Percentiles rank a stretch among this genome's conserved stretches.
Evolutionary conservation across 2,888 invertebrate species (phyloP).

Genomic region (Nemapogon koenigi): DNA sequence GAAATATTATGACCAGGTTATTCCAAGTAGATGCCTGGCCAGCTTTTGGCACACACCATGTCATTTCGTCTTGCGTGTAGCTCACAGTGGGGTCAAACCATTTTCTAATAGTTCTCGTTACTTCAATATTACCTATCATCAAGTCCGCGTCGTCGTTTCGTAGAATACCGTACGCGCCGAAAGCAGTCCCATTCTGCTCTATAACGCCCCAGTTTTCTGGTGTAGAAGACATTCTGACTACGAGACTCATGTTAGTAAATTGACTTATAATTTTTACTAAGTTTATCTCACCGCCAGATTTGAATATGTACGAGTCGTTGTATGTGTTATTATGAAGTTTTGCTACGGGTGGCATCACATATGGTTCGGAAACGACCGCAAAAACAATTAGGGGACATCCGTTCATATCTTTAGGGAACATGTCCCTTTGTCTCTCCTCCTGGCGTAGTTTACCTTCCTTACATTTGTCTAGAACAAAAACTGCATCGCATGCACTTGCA

Average conservation of each 20-base stretch:
- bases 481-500: conserved; percentile 40
- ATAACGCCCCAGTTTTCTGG: conserved; percentile 50
- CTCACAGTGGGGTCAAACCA: conserved; percentile 54
- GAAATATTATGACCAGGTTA: conserved; percentile 53
- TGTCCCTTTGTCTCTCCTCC: conserved; percentile 31
- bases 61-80: conserved; percentile 58
- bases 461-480: conserved; percentile 47
- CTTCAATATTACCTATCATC: conserved; percentile 54
- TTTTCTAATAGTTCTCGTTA: conserved; percentile 42
- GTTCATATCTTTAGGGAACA: conserved; percentile 46
- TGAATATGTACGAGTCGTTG: conserved; percentile 40
- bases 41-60: conserved; percentile 52
- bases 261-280: conserved; percentile 50
- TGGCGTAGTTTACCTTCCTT: conserved; percentile 31
- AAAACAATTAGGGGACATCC: conserved; percentile 49
- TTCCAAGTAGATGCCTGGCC: conserved; percentile 49
- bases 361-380: conserved; percentile 51
- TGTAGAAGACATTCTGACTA: conserved; percentile 37
- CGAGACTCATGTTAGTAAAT: conserved; percentile 50
- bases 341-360: conserved; percentile 44
- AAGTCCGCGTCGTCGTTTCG: conserved; percentile 40
- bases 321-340: conserved; percentile 29
- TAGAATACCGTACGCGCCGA: conserved; percentile 39
- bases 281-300: conserved; percentile 49
- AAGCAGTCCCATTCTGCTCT: conserved; percentile 36